phyloP scores from a whole-genome alignment of 2,113 vertebrate species.

The Acrocephalus kingi region DNA sequence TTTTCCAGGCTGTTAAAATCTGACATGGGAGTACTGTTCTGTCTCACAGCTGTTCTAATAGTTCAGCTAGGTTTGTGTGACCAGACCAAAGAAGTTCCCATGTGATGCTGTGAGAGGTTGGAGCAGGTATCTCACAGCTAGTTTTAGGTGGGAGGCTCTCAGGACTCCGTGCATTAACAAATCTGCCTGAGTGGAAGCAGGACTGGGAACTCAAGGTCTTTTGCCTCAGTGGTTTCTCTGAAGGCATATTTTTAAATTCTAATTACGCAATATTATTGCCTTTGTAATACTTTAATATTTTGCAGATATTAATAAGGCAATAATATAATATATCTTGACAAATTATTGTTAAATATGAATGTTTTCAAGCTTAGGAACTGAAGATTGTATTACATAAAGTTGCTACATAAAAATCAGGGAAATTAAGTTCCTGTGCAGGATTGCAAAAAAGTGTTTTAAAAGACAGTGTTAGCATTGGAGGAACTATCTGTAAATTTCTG shows the following conservation, averaged over 20 bases:
- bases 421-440: neutral
- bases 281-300: neutral
- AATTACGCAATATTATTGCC: neutral
- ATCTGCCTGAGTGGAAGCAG: neutral
- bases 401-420: neutral
- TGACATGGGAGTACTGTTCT: neutral
- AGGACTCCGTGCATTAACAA: neutral
- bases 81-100: neutral
- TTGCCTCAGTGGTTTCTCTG: neutral
- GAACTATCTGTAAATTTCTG: neutral
- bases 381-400: neutral
- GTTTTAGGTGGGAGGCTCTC: neutral
- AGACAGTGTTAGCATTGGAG: neutral
- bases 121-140: neutral
- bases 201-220: neutral
- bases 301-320: neutral
- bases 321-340: neutral
- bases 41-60: neutral
- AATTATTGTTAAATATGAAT: neutral
- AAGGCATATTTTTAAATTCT: neutral
- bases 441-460: neutral
- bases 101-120: fast-evolving
- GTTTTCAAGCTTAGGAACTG: neutral
- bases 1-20: neutral
- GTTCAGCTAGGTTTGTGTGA: neutral